Conservation (phyloP, 1,140 invertebrate genomes). For the Drosophila quadrilineata region DNA sequence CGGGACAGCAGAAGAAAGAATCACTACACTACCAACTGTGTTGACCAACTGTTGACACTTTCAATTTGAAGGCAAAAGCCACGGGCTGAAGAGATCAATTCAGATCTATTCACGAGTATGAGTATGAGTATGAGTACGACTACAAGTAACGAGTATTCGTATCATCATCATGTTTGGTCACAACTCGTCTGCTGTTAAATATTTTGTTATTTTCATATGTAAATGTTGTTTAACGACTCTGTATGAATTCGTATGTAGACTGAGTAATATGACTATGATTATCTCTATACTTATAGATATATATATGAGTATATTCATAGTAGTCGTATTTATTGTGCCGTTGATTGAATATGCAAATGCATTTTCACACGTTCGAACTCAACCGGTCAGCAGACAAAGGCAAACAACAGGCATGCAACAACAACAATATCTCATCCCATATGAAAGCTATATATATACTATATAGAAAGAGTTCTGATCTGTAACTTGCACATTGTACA, state of each 20-base stretch:
- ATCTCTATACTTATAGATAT: constrained; percentile 13
- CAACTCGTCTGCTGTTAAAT: constrained; percentile 32
- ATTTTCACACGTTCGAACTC: constrained; percentile 66
- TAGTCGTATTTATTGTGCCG: constrained; percentile 67
- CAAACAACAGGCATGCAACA: constrained; percentile 23
- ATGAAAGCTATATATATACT: too few relatives aligned
- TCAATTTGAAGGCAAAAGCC: constrained; percentile 62
- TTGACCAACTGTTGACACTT: constrained; percentile 68
- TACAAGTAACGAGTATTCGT: too few relatives aligned
- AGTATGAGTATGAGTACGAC: too few relatives aligned
- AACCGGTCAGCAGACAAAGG: constrained; percentile 51
- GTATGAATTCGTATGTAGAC: constrained; percentile 78
- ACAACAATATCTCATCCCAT: too few relatives aligned
- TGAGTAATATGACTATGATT: too few relatives aligned
- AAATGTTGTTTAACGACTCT: constrained; percentile 76
- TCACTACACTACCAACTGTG: constrained; percentile 12
- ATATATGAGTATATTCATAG: constrained; percentile 12
- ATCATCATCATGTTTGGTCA: too few relatives aligned
- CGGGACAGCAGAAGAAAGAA: too few relatives aligned
- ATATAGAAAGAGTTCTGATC: not conserved
- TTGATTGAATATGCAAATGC: constrained; percentile 79
- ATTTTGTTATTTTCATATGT: constrained; percentile 75
- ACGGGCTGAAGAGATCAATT: constrained; percentile 20
- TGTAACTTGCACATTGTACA: constrained; percentile 1
- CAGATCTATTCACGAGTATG: too few relatives aligned